These are phyloP conservation scores for Heterotis niloticus DNA, from an alignment of 2,113 vertebrate genomes.

Conservation along the genomic window DNA sequence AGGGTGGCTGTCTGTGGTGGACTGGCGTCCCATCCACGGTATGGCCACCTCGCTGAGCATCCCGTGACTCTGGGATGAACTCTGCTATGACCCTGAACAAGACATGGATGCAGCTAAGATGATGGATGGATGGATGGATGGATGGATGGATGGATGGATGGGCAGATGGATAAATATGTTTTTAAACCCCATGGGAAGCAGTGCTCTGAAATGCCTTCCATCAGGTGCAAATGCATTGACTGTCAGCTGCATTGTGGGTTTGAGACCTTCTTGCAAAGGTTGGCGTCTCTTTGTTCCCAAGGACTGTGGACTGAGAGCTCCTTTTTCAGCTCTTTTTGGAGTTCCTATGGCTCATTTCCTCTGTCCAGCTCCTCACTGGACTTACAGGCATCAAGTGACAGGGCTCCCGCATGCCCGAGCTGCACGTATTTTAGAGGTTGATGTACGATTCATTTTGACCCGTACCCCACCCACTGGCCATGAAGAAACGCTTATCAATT, in stretches of 20 bases:
- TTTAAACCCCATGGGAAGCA: background rate
- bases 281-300: background rate
- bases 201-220: background rate
- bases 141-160: background rate
- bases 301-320: background rate
- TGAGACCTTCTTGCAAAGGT: background rate
- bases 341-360: background rate
- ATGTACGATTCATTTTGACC: background rate
- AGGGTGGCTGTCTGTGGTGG: too few species aligned
- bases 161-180: background rate
- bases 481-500: slow-evolving; percentile 4
- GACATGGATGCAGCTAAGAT: background rate
- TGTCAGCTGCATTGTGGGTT: background rate
- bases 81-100: background rate
- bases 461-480: background rate
- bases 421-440: background rate
- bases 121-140: too few species aligned
- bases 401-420: too few species aligned
- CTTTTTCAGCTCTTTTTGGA: background rate
- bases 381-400: background rate
- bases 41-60: too few species aligned
- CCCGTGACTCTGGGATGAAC: too few species aligned
- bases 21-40: too few species aligned
- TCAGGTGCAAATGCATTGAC: background rate
- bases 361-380: background rate